Percentiles rank a stretch among this genome's conserved stretches.
Evolutionary conservation across 2,888 invertebrate species (phyloP).

Genomic region (Melinopterus prodromus): DNA sequence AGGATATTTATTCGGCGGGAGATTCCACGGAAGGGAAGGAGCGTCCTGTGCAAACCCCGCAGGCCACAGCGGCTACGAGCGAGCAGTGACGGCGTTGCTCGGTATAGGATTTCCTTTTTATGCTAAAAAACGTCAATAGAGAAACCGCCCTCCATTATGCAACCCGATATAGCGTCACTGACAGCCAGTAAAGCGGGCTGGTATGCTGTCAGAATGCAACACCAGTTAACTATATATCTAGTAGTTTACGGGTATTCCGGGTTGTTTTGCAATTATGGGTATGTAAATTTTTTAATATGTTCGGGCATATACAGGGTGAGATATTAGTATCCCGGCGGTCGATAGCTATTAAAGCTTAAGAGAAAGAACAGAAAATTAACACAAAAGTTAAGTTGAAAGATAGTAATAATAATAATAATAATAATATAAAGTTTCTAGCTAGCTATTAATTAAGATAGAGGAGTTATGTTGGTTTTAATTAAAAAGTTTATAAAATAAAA

Average conservation of each 20-base stretch:
- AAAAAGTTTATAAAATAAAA: too few relatives aligned
- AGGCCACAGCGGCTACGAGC: background rate
- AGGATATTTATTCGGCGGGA: background rate
- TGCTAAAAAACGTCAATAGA: background rate
- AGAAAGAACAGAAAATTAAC: too few relatives aligned
- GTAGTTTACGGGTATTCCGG: background rate
- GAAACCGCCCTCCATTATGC: background rate
- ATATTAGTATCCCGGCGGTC: too few relatives aligned
- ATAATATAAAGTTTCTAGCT: too few relatives aligned
- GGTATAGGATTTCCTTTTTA: conserved; percentile 1
- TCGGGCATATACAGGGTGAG: too few relatives aligned
- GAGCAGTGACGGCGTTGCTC: background rate
- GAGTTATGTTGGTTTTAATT: too few relatives aligned
- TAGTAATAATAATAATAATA: too few relatives aligned
- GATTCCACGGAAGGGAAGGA: background rate
- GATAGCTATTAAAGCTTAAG: too few relatives aligned
- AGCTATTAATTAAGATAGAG: too few relatives aligned
- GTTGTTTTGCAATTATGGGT: too few relatives aligned
- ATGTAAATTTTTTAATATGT: too few relatives aligned
- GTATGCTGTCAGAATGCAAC: background rate
- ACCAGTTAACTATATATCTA: background rate
- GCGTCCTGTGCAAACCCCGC: background rate
- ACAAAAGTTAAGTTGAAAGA: too few relatives aligned
- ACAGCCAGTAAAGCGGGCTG: background rate
- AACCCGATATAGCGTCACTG: background rate